These are phyloP conservation scores for Antheraea yamamai DNA, from an alignment of 2,888 invertebrate species.

Conservation along the genomic window DNA sequence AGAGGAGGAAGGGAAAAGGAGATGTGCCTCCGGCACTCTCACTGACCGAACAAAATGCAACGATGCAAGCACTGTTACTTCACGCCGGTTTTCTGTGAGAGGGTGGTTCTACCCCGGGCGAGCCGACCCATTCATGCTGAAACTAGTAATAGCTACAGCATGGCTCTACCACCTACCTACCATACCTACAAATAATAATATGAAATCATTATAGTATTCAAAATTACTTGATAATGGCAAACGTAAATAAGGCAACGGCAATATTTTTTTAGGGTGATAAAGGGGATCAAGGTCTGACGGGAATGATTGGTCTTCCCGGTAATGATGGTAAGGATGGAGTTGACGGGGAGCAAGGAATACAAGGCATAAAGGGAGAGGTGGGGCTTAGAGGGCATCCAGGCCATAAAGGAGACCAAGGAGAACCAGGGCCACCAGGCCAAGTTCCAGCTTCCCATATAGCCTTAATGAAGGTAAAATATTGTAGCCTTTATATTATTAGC, in stretches of 20 bases:
- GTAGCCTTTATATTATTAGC: background rate
- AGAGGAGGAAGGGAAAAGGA: too few species aligned
- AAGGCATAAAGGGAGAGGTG: slow-evolving; percentile 81
- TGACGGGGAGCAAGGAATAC: slow-evolving; percentile 84
- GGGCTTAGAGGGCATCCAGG: slow-evolving; percentile 51
- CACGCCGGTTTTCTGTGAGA: too few species aligned
- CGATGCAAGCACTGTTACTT: too few species aligned
- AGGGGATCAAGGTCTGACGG: slow-evolving; percentile 86
- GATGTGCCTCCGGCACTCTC: too few species aligned
- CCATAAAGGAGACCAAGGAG: slow-evolving; percentile 84
- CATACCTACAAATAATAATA: too few species aligned
- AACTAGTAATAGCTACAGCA: too few species aligned
- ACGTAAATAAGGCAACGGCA: background rate
- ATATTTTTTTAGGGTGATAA: slow-evolving; percentile 79
- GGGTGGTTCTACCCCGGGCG: too few species aligned
- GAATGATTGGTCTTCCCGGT: slow-evolving; percentile 61
- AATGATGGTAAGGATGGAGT: slow-evolving; percentile 77
- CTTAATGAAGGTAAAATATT: slow-evolving; percentile 37
- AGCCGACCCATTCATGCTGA: too few species aligned
- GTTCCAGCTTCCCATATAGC: slow-evolving; percentile 42
- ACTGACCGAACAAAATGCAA: too few species aligned
- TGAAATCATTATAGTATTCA: background rate
- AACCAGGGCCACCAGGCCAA: slow-evolving; percentile 43
- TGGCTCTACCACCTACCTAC: too few species aligned
- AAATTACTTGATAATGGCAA: background rate